A percentile compares a stretch with the other conserved stretches of the same genome.
These are phyloP conservation scores for Limonius californicus DNA, from an alignment of 1,140 invertebrate genomes.

Conservation along the genomic window DNA sequence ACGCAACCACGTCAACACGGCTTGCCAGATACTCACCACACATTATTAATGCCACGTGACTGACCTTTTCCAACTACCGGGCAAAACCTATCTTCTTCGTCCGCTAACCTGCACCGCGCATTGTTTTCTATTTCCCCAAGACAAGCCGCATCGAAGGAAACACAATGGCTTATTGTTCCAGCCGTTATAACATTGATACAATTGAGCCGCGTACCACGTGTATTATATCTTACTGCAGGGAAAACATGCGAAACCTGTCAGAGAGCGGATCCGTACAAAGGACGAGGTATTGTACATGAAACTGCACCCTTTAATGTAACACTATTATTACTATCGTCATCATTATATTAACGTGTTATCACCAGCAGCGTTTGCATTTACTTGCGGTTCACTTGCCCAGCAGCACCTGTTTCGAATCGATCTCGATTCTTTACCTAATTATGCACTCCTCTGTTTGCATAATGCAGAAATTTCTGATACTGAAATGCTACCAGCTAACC, in stretches of 20 bases:
- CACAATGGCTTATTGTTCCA: constrained; percentile 6
- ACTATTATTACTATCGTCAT: neutral
- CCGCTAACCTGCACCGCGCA: neutral
- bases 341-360: neutral
- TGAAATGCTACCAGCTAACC: neutral
- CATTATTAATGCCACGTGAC: neutral
- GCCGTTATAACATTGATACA: constrained; percentile 15
- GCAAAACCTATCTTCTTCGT: neutral
- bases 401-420: neutral
- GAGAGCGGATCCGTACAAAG: neutral
- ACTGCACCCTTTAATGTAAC: constrained; percentile 6
- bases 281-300: neutral
- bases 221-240: constrained; percentile 11
- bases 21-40: neutral
- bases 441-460: neutral
- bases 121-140: neutral
- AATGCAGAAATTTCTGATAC: neutral
- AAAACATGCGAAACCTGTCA: constrained; percentile 14
- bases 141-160: constrained; percentile 10
- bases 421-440: neutral
- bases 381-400: neutral
- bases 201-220: constrained; percentile 8
- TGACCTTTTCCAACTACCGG: constrained; percentile 1
- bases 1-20: neutral
- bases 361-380: neutral